phyloP scores from a whole-genome alignment of 2,113 vertebrate species.

The Coryphaenoides rupestris region DNA sequence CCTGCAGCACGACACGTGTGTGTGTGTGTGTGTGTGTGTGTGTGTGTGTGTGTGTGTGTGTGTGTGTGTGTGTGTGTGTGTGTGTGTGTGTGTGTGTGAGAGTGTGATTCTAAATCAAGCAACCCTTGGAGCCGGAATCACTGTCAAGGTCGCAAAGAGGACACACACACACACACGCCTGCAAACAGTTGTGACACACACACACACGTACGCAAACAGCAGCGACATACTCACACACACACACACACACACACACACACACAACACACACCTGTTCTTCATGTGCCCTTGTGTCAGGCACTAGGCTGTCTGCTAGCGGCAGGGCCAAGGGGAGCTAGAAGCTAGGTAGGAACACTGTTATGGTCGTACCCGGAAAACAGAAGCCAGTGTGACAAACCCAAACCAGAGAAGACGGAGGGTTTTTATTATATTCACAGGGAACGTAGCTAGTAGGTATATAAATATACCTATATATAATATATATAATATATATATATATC shows the following conservation, averaged over 20 bases:
- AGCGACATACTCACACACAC: conserved; percentile 6
- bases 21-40: conserved; percentile 1
- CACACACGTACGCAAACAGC: conserved; percentile 1
- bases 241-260: conserved; percentile 9
- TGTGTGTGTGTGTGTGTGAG: conserved; percentile 1
- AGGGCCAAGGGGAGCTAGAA: too few relatives aligned
- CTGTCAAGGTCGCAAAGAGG: conserved; percentile 24
- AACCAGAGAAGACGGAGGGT: too few relatives aligned
- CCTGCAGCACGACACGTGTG: background rate
- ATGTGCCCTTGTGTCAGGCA: too few relatives aligned
- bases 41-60: background rate
- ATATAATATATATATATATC: too few relatives aligned
- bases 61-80: background rate
- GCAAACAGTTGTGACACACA: conserved; percentile 5
- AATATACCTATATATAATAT: too few relatives aligned
- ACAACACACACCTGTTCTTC: background rate
- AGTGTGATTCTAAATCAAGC: background rate
- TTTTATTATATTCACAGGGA: too few relatives aligned
- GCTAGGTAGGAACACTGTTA: too few relatives aligned
- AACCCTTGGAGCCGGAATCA: conserved; percentile 4
- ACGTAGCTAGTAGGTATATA: too few relatives aligned
- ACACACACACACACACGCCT: conserved; percentile 1
- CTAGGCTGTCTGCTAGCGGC: too few relatives aligned
- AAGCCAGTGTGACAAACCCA: too few relatives aligned
- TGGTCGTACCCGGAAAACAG: too few relatives aligned